Percentiles rank a stretch among this genome's conserved stretches.
phyloP scores from a whole-genome alignment of 2,888 invertebrate genomes.

The Stenodera caucasica region DNA sequence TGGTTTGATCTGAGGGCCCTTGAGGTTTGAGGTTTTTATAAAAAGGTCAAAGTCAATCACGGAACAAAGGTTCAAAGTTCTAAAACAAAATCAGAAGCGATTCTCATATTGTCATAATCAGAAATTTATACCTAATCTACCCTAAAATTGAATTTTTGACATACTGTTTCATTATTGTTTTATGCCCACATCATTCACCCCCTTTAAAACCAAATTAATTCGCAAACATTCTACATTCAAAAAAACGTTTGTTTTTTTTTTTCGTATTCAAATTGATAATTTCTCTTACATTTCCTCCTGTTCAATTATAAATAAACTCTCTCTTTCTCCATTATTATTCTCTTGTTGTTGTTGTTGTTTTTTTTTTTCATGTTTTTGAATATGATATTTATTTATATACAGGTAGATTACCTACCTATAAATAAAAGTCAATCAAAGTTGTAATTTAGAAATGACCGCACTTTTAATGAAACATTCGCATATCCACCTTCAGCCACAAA shows the following conservation, averaged over 20 bases:
- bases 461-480: constrained; percentile 48
- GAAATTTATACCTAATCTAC: no score
- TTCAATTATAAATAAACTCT: not conserved
- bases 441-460: constrained; percentile 46
- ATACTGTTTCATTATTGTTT: no score
- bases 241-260: not conserved
- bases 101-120: no score
- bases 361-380: not conserved
- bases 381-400: not conserved
- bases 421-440: constrained; percentile 45
- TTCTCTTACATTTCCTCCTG: not conserved
- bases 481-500: constrained; percentile 49
- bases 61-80: no score
- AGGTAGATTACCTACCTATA: not conserved
- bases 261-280: not conserved
- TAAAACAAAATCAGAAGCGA: no score
- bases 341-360: not conserved
- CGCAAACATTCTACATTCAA: not conserved
- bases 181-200: no score
- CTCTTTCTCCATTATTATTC: not conserved
- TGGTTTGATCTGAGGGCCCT: no score
- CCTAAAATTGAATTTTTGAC: no score
- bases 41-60: no score
- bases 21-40: no score
- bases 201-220: not conserved